Evolutionary conservation across 2,113 vertebrate species (phyloP).

Genomic region (Misgurnus mizolepis): DNA sequence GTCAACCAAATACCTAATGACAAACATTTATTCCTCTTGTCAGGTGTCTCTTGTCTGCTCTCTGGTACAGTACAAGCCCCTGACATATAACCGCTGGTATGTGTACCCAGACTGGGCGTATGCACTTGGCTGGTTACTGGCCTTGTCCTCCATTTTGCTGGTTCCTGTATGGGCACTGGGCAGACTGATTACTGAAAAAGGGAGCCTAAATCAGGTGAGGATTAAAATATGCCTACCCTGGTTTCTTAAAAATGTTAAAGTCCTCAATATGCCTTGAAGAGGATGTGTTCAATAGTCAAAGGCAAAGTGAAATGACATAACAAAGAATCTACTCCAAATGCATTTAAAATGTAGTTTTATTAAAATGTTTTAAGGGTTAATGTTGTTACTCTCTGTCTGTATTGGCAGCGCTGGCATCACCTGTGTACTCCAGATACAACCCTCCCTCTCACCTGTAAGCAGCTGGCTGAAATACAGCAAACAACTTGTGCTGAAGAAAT

Average conservation of each 20-base stretch:
- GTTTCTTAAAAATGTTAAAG: not conserved
- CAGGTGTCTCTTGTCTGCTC: constrained; percentile 54
- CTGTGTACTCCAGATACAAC: constrained; percentile 54
- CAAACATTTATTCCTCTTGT: too few relatives aligned
- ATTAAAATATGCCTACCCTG: not conserved
- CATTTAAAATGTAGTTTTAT: not conserved
- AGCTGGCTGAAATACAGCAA: constrained; percentile 40
- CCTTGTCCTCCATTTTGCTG: constrained; percentile 48
- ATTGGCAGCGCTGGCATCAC: constrained; percentile 53
- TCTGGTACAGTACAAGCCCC: constrained; percentile 52
- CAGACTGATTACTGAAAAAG: constrained; percentile 45
- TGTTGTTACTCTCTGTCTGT: not conserved
- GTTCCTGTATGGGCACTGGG: constrained; percentile 50
- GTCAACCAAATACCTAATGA: not conserved
- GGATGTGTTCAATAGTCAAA: not conserved
- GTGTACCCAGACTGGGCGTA: constrained; percentile 62
- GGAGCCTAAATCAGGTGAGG: constrained; percentile 53
- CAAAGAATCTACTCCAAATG: not conserved
- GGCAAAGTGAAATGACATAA: not conserved
- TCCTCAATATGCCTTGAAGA: not conserved
- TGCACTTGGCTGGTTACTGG: constrained; percentile 53
- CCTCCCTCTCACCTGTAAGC: constrained; percentile 21
- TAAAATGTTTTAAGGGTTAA: not conserved
- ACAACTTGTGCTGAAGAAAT: constrained; percentile 2
- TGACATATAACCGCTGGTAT: constrained; percentile 47